Conservation (phyloP, 2,888 invertebrate species). For the Coelopa pilipes region DNA sequence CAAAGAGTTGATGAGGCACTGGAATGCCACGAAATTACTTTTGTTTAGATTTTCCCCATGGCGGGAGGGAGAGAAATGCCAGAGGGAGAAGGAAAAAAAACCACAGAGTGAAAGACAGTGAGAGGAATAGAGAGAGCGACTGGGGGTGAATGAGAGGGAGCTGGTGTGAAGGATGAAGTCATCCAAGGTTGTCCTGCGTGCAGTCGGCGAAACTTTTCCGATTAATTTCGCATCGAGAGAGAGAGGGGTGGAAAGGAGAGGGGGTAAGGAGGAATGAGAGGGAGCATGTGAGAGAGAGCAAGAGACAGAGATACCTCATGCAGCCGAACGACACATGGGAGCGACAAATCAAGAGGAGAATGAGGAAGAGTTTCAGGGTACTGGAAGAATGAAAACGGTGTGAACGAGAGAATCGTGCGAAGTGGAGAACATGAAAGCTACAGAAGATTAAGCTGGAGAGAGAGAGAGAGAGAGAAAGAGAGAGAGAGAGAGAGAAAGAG, state of each 20-base stretch:
- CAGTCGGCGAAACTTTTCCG: slow-evolving; percentile 46
- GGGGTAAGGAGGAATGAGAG: background rate
- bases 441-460: no score
- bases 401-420: no score
- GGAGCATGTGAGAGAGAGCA: no score
- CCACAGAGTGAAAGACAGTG: background rate
- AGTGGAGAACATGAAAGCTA: no score
- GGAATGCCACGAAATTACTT: slow-evolving; percentile 52
- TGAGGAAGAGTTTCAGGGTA: no score
- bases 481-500: no score
- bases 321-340: background rate
- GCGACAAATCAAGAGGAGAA: no score
- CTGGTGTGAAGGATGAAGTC: background rate
- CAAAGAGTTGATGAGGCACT: slow-evolving; percentile 51
- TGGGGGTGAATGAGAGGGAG: slow-evolving; percentile 26
- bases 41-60: slow-evolving; percentile 43
- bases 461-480: no score
- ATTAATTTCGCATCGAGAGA: slow-evolving; percentile 47
- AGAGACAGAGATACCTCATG: background rate
- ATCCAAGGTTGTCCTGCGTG: no score
- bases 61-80: background rate
- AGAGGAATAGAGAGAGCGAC: background rate
- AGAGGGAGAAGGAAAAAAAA: background rate
- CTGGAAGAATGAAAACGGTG: no score
- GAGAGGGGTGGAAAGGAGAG: background rate